A percentile compares a stretch with the other conserved stretches of the same genome.
Conservation (phyloP, 2,888 invertebrate species). For the Aelia acuminata region DNA sequence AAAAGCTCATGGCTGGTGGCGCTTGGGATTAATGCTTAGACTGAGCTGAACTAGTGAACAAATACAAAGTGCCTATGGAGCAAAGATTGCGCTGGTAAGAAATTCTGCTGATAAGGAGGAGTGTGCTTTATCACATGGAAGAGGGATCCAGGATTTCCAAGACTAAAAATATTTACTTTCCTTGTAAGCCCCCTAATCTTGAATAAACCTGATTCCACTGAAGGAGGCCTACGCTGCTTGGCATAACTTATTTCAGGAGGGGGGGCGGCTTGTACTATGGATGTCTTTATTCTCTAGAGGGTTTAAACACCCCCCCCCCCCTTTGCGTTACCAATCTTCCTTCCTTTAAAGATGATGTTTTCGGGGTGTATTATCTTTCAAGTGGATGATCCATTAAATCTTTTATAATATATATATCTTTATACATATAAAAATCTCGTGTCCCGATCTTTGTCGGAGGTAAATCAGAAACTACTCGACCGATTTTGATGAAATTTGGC, state of each 20-base stretch:
- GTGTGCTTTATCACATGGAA: slow-evolving; percentile 10
- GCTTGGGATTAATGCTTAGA: no score
- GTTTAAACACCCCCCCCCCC: not conserved
- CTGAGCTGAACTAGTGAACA: no score
- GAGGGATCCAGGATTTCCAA: not conserved
- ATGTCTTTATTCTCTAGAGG: not conserved
- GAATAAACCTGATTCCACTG: slow-evolving; percentile 19
- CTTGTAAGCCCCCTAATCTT: slow-evolving; percentile 17
- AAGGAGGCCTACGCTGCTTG: not conserved
- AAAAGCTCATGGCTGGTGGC: not conserved
- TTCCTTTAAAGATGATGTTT: not conserved
- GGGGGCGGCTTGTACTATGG: not conserved
- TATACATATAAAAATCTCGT: no score
- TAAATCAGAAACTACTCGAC: no score
- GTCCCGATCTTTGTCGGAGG: no score
- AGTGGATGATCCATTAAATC: no score
- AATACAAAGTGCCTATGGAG: no score
- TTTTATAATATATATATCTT: no score
- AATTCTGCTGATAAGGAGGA: not conserved
- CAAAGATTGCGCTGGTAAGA: not conserved
- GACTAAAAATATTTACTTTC: slow-evolving; percentile 1
- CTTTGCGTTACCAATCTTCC: not conserved
- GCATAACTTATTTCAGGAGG: slow-evolving; percentile 31
- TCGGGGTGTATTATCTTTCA: not conserved
- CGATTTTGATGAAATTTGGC: no score